Percentiles rank a stretch among this genome's conserved stretches.
Conservation (phyloP, 2,888 invertebrate genomes). For the Morpho achilles region DNA sequence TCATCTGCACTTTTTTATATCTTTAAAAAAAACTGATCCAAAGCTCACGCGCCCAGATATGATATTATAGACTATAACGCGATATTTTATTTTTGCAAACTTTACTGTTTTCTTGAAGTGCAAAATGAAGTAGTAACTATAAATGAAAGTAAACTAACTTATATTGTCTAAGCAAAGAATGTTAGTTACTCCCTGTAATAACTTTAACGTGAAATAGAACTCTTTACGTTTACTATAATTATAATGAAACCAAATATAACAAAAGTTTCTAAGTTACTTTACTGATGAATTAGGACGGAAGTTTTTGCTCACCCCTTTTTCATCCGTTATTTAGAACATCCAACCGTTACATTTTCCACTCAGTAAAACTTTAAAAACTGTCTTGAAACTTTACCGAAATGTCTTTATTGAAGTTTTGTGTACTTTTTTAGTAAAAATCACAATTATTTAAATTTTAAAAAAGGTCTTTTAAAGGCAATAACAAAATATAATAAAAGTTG, state of each 20-base stretch:
- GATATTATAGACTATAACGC: too few relatives aligned
- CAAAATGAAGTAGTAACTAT: too few relatives aligned
- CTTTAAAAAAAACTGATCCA: too few relatives aligned
- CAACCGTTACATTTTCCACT: constrained; percentile 13
- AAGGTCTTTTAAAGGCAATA: background rate
- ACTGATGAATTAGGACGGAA: constrained; percentile 2
- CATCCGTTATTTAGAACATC: constrained; percentile 9
- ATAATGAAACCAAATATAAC: constrained; percentile 10
- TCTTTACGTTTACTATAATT: background rate
- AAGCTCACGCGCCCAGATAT: too few relatives aligned
- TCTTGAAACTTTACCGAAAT: constrained; percentile 4
- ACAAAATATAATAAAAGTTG: too few relatives aligned
- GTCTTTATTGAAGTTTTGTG: background rate
- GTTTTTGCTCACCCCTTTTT: constrained; percentile 11
- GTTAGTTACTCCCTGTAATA: too few relatives aligned
- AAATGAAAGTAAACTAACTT: too few relatives aligned
- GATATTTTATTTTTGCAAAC: too few relatives aligned
- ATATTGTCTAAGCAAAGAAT: too few relatives aligned
- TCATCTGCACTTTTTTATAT: too few relatives aligned
- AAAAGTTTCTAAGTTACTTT: constrained; percentile 11
- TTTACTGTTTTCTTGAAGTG: too few relatives aligned
- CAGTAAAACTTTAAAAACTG: constrained; percentile 8
- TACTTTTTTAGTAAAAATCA: background rate
- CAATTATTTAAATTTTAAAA: background rate
- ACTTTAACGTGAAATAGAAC: too few relatives aligned